phyloP scores from a whole-genome alignment of 2,888 invertebrate species.

The Cylloceria caligata region DNA sequence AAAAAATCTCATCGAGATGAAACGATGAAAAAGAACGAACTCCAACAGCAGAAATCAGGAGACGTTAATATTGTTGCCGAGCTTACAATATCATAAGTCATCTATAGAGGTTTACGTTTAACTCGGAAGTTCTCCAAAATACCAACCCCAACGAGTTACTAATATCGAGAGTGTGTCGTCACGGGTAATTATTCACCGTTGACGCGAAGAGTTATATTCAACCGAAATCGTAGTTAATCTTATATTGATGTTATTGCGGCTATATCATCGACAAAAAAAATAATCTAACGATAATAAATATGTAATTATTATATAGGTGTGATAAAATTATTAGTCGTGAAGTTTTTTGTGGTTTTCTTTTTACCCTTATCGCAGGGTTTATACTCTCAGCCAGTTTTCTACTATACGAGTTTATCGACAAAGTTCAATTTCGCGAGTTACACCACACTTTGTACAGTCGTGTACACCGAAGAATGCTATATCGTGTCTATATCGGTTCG shows the following conservation, averaged over 20 bases:
- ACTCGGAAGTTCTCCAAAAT: slow-evolving; percentile 28
- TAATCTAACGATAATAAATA: slow-evolving; percentile 29
- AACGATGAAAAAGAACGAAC: neutral
- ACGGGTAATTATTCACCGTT: slow-evolving; percentile 12
- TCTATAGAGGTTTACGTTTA: slow-evolving; percentile 43
- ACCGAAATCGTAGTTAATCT: neutral
- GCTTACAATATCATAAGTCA: slow-evolving; percentile 37
- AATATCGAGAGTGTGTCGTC: slow-evolving; percentile 1
- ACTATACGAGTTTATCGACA: neutral
- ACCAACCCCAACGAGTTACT: slow-evolving; percentile 18
- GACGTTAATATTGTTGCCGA: slow-evolving; percentile 1
- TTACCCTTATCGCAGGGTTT: neutral
- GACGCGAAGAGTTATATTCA: slow-evolving; percentile 1
- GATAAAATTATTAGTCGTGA: slow-evolving; percentile 41
- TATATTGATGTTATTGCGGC: slow-evolving; percentile 9
- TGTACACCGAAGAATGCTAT: slow-evolving; percentile 9
- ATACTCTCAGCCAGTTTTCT: neutral
- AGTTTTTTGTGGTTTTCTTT: neutral
- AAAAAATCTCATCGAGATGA: neutral
- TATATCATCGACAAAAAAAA: neutral
- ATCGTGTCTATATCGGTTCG: neutral
- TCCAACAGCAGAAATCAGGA: slow-evolving; percentile 10
- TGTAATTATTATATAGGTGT: slow-evolving; percentile 46
- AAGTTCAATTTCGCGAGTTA: slow-evolving; percentile 41
- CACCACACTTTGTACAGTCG: neutral